Evolutionary conservation across 1,140 invertebrate genomes (phyloP), one percentile per base, ranked within the genome.

Genomic region (Prorops nasuta): DNA sequence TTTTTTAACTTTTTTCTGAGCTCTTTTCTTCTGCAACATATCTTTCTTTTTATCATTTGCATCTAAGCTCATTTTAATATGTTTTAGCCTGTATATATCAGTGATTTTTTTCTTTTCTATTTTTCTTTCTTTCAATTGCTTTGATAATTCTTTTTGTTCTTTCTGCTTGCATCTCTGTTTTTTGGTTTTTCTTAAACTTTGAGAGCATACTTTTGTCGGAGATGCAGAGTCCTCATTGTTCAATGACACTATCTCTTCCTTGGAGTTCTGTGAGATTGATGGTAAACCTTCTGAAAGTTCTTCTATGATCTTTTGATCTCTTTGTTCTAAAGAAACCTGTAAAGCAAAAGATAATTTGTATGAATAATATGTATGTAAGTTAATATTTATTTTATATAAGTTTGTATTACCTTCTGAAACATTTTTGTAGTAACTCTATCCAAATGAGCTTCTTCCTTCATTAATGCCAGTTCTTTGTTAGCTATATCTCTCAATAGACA

Each of bases 271-370:
- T n/a, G n/a, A n/a, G n/a, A n/a, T n/a, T n/a, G n/a, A n/a, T n/a
- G 43, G 78, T 3, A 92, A 70, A 21, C 90, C 91, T 58, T 87
- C 79, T 12, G 84, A 86, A 86, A 94, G 88, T 74, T 95, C 91
- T 54, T 82, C 74, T 16, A 88, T 60, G 79, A 82, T 79, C 66
- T 79, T 65, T 56, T 83, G 79, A 52, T 89, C 78, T 54, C 81
- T 83, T 66, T 89, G 71, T 15, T 78, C 66, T 9, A 63, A 55
- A 4, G 86, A 63, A 15, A 72, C 51, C 71, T 76, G 45, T 17
- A 45, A 49, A 47, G 14, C 17, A 54, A 40, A 41, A 47, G 40
- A 31, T 35, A 44, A 54, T 17, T 19, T n/a, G 34, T 38, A 46
- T n/a, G n/a, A n/a, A n/a, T 28, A 47, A 44, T 40, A n/a, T 39